Base-by-base conservation (phyloP, 1,140 invertebrate species). In the Drosophila bocki region DNA sequence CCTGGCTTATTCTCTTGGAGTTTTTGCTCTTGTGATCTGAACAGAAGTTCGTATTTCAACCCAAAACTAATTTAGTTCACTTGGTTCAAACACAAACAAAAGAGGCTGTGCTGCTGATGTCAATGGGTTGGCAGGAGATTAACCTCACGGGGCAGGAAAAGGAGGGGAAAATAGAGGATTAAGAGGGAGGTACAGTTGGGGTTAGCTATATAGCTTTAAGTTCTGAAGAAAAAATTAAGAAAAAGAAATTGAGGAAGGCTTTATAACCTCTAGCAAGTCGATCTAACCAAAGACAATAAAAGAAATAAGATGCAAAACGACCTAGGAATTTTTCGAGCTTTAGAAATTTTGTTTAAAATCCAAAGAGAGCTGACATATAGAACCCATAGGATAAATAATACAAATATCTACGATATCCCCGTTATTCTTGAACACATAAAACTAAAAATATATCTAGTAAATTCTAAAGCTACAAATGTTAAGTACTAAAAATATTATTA, bases 21-120 rank as follows among this genome's bases (percentile, higher is more conserved):
- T 26, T 13, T 7, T 22, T 47, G 41, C 37, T 9, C 11, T 7
- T 60, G 22, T 29, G 29, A 60, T 61, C 15, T 15, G 12, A 42
- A 72, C 69, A 72, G 67, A 72, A 72, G 63, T 77, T 77, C 53
- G 50, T 61, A 56, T 69, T 78, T 61, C 11, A 45, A 44, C 11
- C 65, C 51, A 58, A 67, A 78, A 69, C 75, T 78, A 78, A 78
- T 78, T 78, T 78, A 78, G 74, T 77, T 77, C 42, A 76, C 54
- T 77, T 77, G 62, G 57, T 62, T 61, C 29, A 48, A 54, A n/a
- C 48, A 29, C 13, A 59, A 17, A 72, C 26, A 7, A 29, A 71
- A 17, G 53, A 19, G 37, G 51, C 33, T 37, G 44, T 50, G 47
- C 47, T 50, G 44, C 48, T 54, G 71, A 75, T 75, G 71, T 75